Evolutionary conservation across 2,113 vertebrate species (phyloP).

Genomic region (Myotis brandtii): DNA sequence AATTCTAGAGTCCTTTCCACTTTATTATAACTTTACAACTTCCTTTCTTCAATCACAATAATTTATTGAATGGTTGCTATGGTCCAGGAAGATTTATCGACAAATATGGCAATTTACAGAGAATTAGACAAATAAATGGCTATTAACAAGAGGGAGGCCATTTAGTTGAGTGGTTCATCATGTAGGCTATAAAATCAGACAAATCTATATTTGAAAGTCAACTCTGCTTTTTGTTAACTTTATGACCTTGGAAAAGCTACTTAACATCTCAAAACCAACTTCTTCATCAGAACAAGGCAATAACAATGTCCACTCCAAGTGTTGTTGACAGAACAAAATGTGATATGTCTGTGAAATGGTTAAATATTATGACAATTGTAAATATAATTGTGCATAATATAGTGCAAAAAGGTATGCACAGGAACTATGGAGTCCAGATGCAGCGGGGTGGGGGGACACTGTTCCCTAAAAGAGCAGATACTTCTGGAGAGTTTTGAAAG

Average conservation of each 20-base stretch:
- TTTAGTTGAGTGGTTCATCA: background rate
- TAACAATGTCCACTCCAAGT: background rate
- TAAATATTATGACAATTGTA: background rate
- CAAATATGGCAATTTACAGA: background rate
- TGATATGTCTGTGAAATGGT: background rate
- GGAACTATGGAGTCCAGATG: background rate
- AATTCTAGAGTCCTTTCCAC: background rate
- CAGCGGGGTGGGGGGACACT: background rate
- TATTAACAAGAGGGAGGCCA: background rate
- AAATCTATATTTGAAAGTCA: constrained; percentile 14
- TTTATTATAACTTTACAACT: background rate
- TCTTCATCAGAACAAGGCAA: constrained; percentile 16
- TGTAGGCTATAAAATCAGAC: background rate
- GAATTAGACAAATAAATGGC: background rate
- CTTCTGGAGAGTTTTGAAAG: background rate
- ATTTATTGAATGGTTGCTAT: background rate
- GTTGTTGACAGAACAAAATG: background rate
- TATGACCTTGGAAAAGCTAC: background rate
- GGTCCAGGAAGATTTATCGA: background rate
- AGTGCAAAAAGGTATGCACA: background rate
- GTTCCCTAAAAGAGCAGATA: background rate
- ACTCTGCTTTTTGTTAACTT: background rate
- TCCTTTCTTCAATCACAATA: background rate
- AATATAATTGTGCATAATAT: background rate
- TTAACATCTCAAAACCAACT: constrained; percentile 7